Base-by-base conservation (phyloP, 2,797 vertebrate species). In the Glossophaga mutica region DNA sequence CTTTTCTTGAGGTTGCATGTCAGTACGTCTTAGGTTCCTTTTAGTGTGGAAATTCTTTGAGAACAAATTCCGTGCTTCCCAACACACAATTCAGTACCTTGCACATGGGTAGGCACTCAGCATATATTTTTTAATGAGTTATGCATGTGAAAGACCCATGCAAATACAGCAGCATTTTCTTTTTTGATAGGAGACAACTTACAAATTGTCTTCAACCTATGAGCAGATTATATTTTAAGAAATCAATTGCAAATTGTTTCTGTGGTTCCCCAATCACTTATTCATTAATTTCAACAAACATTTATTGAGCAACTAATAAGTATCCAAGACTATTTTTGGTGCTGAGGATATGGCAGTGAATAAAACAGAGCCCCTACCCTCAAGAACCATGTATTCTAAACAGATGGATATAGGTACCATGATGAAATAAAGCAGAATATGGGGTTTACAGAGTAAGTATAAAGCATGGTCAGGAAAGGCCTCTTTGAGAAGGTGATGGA, bases 71-170 rank as follows among this genome's bases (percentile, higher is more conserved):
- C 46, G 5, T 50, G 37, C 55, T 87, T 77, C 37, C 29, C 32
- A 71, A 34, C 62, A 83, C 6, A 1, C 15, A 55, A 32, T 67
- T 83, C 32, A 48, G 29, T 65, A 39, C 50, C n/a, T 68, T 82
- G 68, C 44, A 77, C 26, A 24, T 37, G 37, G 57, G 46, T 62
- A 90, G 42, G 22, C 39, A 26, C 22, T 88, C 55, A 39, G n/a
- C 65, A 19, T 91, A 37, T 78, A 22, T 71, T 71, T 96, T 83
- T 55, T 91, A 93, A n/a, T 84, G 44, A 82, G n/a, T 70, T 62
- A 50, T 65, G n/a, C 5, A 21, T 78, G 19, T 10, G 18, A 74
- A 74, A 79, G 42, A 74, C 57, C 48, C 46, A 44, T 37, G n/a
- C 15, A 67, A 22, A 39, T 84, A 62, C n/a, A 87, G 29, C 3